Base-by-base conservation (phyloP, 2,888 invertebrate species). In the Andrena camellia region DNA sequence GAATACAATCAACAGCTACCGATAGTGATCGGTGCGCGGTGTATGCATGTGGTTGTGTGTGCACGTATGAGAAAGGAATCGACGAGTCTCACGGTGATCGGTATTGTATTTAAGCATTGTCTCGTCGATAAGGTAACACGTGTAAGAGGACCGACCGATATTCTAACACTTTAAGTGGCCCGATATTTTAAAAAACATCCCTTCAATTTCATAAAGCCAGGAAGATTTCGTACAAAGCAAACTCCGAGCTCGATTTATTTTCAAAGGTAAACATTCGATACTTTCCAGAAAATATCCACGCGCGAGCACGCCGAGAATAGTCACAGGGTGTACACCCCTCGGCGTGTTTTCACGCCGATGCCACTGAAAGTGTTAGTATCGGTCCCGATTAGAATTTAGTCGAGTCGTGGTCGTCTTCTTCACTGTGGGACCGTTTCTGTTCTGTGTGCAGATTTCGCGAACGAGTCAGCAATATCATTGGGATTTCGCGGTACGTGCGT, bases 1-100 rank as follows among this genome's bases (percentile, higher is more conserved):
- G 76, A 82, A 75, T 76, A 76, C 81, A 69, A 72, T 83, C 71
- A 81, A 68, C 81, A 77, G 78, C 48, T 69, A 64, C 67, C 68
- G 52, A 73, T 57, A 80, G 68, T 59, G 67, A 80, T 59, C 73
- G 68, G 57, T 26, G 42, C 48, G 23, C 20, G 10, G 23, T 60
- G 50, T 71, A 31, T 50, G 62, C 50, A n/a, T n/a, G 68, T 17
- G 42, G 42, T 42, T 42, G 33, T 17, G 79, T 70, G 71, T 80
- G 78, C 79, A 74, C 75, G 72, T 59, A 66, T 66, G 64, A 64
- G 42, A 52, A 64, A 59, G 17, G 57, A 66, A 63, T 23, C 63
- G 67, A 57, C 72, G 68, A 66, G 75, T 81, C 73, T 63, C 68
- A 31, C 17, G 42, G 42, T 42, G 67, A 59, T 81, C 63, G 57